Conservation (phyloP, 2,888 invertebrate species). For the Theretra japonica region DNA sequence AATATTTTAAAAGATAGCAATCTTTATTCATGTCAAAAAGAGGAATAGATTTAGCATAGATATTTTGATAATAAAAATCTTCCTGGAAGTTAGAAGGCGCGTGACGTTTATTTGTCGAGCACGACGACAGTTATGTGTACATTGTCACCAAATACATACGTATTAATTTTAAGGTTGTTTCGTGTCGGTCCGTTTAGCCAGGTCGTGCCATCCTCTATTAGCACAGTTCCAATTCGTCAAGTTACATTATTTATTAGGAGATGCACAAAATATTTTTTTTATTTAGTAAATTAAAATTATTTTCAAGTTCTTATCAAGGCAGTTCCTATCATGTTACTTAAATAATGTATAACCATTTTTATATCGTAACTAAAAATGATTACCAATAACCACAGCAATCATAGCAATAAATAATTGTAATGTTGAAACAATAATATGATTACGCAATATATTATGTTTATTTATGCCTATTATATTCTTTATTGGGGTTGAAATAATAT, state of each 20-base stretch:
- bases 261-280: not conserved
- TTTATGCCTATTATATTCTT: not conserved
- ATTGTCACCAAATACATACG: not conserved
- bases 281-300: too few relatives aligned
- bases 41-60: too few relatives aligned
- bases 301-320: too few relatives aligned
- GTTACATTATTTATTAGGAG: not conserved
- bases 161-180: not conserved
- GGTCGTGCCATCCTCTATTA: not conserved
- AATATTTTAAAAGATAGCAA: too few relatives aligned
- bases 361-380: conserved; percentile 1
- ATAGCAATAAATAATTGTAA: conserved; percentile 4
- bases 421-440: conserved; percentile 28
- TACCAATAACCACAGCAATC: conserved; percentile 30
- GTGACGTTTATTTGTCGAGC: too few relatives aligned
- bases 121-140: not conserved
- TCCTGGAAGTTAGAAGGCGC: too few relatives aligned
- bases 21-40: too few relatives aligned
- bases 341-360: too few relatives aligned
- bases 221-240: not conserved
- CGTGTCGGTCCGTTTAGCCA: not conserved
- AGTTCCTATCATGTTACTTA: too few relatives aligned
- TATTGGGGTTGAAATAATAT: not conserved
- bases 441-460: not conserved
- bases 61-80: too few relatives aligned